Base-by-base conservation (phyloP, 2,888 invertebrate genomes). In the Drosophila subquinaria region DNA sequence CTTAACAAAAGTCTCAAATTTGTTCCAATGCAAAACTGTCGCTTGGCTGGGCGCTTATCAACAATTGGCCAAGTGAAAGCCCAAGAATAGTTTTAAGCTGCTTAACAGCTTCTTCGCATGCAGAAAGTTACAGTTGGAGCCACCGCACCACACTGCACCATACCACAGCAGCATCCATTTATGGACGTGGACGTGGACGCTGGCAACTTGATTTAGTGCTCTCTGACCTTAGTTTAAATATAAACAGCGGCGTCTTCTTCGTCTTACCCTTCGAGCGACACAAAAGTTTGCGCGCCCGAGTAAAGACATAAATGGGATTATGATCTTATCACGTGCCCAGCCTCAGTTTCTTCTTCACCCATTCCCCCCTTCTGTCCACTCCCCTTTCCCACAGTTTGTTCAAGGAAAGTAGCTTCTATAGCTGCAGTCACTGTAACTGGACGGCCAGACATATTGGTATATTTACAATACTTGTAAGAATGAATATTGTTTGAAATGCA, bases 241-340 rank as follows among this genome's bases (percentile, higher is more conserved):
- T 92, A 92, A 92, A 92, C 92, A 65, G 81, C 82, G 79, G 79
- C 85, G 80, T 81, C 73, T 81, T 75, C 55, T 81, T 75, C 55
- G 68, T 71, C 55, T 71, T 71, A 66, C 80, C 73, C 6, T 62
- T 65, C 65, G 36, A 45, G 47, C 36, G 51, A 62, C 53, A 73
- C 74, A 83, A 88, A 90, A 90, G 78, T 88, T 89, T 80, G 55
- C 77, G 75, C 82, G 71, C 86, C 74, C 78, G 73, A 80, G 84
- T 90, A 91, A 83, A 85, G 90, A 92, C 91, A 92, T 92, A 92
- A 92, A 93, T 92, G 93, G 92, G 92, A 92, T 92, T 93, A 92
- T 92, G 92, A 92, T 93, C 92, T 92, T 93, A 93, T 93, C 92
- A 91, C 86, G 82, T 83, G 85, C 81, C 79, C 72, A 66, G 61